Evolutionary conservation across 2,888 invertebrate genomes (phyloP), one percentile per base, ranked within the genome.

Genomic region (Falcaria lacertinaria): DNA sequence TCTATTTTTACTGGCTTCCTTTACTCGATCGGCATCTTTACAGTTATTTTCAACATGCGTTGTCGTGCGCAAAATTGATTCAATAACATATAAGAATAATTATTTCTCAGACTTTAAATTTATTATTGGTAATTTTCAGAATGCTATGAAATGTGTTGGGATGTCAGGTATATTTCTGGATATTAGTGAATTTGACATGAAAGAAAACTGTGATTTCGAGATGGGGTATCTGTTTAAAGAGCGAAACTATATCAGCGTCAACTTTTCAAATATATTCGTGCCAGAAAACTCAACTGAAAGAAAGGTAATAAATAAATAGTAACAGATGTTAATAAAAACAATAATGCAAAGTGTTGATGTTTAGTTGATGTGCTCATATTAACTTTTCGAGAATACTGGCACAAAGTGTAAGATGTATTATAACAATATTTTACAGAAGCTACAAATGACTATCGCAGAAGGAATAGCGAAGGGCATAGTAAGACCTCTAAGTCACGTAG

Each of bases 381-480:
- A n/a, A n/a, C n/a, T n/a, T n/a, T n/a, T n/a, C n/a, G n/a, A n/a
- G n/a, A n/a, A n/a, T n/a, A n/a, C n/a, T n/a, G n/a, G n/a, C n/a
- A n/a, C n/a, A n/a, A n/a, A n/a, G n/a, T n/a, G n/a, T n/a, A n/a
- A n/a, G n/a, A n/a, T n/a, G n/a, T 14, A 19, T 34, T 22, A 39
- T 16, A 15, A 65, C 94, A 7, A 34, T 91, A 93, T 64, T 80
- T 87, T 47, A 14, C 73, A 49, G 75, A 61, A 69, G 22, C 77
- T 95, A 0, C 83, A 90, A n/a, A 54, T 77, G 0, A 70, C 92
- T 28, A 59, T 96, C 0, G 61, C 78, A 4, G 78, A 92, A 15
- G 94, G 94, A n/a, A 90, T 96, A 16, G 69, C 83, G 22, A 80
- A 64, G 15, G 94, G 94, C 3, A 89, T 90, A 3, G 91, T 96